Evolutionary conservation across 2,113 vertebrate species (phyloP), one percentile per base, ranked within the genome.

Genomic region (Ictalurus punctatus): DNA sequence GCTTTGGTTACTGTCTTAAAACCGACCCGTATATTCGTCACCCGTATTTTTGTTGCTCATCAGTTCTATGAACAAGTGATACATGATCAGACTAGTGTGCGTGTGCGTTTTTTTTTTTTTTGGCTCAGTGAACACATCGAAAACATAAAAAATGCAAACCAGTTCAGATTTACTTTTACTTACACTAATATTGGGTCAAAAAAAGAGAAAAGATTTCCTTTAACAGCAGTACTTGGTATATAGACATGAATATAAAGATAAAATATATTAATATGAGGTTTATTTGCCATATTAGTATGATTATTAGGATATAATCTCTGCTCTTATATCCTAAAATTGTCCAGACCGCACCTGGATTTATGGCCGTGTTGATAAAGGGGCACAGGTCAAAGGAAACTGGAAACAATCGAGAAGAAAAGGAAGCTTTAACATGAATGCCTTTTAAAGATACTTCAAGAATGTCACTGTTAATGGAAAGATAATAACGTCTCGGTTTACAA

Each of bases 301-400:
- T 83, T 91, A 87, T 76, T 91, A 90, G 94, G 93, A 91, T 91
- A 92, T 80, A 91, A 86, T 92, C 92, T 69, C 86, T n/a, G 90
- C 91, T 93, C 91, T 94, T 81, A 94, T 93, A 92, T 91, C 93
- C 93, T 94, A 92, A 94, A 92, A 92, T 92, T 91, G 87, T 89
- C 88, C 90, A 90, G 93, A 30, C n/a, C 9, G 23, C 61, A 69
- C 65, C 3, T 30, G 12, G 90, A 85, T 94, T 95, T 94, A 94
- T 90, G 91, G 92, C 90, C 88, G 69, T 90, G 84, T 90, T 92
- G 88, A 95, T 93, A 94, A 95, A 94, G 94, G 94, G 90, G 92
- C 94, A 94, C 90, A 90, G 93, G 93, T 92, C 90, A 91, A 92
- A 92, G 90, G 54, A 93, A 94, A 92, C 63, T 16, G 86, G 30